Conservation (phyloP, 2,797 vertebrate genomes). For the Macroramphosus scolopax region DNA sequence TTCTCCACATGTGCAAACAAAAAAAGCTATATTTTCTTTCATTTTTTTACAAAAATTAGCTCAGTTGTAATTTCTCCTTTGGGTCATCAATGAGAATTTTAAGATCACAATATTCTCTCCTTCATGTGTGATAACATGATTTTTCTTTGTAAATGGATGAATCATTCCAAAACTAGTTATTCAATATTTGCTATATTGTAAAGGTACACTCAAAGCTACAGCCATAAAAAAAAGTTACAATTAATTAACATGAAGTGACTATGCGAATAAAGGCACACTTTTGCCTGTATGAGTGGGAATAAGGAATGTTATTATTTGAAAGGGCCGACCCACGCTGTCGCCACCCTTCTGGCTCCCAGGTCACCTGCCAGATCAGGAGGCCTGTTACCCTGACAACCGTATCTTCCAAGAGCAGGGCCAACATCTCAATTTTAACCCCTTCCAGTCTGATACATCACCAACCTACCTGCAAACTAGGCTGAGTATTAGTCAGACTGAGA, state of each 20-base stretch:
- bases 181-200: too few relatives aligned
- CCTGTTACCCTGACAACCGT: constrained; percentile 91
- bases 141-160: background rate
- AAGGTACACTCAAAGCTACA: background rate
- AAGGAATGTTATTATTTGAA: constrained; percentile 44
- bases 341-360: constrained; percentile 87
- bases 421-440: constrained; percentile 88
- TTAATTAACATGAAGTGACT: constrained; percentile 4
- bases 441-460: constrained; percentile 36
- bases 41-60: too few relatives aligned
- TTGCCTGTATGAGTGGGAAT: constrained; percentile 28
- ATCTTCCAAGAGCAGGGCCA: constrained; percentile 86
- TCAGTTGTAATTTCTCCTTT: too few relatives aligned
- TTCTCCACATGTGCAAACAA: too few relatives aligned
- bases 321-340: constrained; percentile 61
- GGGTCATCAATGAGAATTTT: too few relatives aligned
- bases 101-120: background rate
- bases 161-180: too few relatives aligned
- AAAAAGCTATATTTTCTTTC: too few relatives aligned
- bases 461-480: constrained; percentile 2
- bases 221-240: background rate
- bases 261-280: background rate
- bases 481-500: constrained; percentile 1
- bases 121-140: background rate
- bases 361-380: constrained; percentile 94